Evolutionary conservation across 2,113 vertebrate genomes (phyloP), one percentile per base, ranked within the genome.

Genomic region (Hymenochirus boettgeri): DNA sequence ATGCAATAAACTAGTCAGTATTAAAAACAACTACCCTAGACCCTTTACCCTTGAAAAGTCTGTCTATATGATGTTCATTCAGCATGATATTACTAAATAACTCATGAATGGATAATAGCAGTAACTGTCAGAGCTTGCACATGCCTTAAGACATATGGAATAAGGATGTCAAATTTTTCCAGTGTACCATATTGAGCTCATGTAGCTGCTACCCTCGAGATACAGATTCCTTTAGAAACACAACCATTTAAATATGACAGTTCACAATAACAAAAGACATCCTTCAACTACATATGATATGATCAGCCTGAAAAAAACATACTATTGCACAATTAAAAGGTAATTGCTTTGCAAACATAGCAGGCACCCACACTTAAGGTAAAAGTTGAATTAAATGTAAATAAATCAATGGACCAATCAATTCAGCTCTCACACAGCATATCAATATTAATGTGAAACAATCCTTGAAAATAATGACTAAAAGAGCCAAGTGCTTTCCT

Each of bases 391-490:
- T 42, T 42, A 42, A 42, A 42, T n/a, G 39, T 42, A 42, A 18
- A 42, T 42, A 42, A 42, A 42, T 42, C 39, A 42, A 42, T 42
- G 13, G 6, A 1, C 1, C 3, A 15, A 15, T 42, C 17, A n/a
- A 42, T 42, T 15, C 15, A 15, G 13, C 13, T 6, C 39, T 7
- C 2, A n/a, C 3, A 2, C 15, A 3, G 39, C 39, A 42, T 17
- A 42, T 42, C 39, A 42, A 42, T 42, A 17, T n/a, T n/a, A 2
- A 2, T 6, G 2, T 42, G 7, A 17, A n/a, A 15, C n/a, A 42
- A 42, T 42, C 39, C 39, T 42, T 42, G 12, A 42, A 42, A 42
- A 42, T 42, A 42, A 42, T n/a, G 39, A 42, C 39, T n/a, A n/a
- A 11, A n/a, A n/a, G 15, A 42, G 39, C 39, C 39, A 42, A 42